Conservation (phyloP, 2,113 vertebrate species). For the Uropsilus gracilis region DNA sequence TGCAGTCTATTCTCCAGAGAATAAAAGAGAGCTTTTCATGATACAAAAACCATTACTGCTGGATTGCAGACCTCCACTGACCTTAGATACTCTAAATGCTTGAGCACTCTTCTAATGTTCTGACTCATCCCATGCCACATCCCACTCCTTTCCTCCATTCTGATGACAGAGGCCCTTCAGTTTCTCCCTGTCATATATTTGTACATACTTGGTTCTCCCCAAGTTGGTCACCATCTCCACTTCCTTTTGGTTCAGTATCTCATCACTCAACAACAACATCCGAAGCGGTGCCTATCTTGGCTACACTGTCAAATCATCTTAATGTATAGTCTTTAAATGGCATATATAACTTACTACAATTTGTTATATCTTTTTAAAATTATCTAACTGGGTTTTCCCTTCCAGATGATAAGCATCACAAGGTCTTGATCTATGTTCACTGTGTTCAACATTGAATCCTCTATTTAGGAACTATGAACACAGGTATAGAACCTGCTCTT, state of each 20-base stretch:
- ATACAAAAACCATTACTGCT: neutral
- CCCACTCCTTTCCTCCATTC: neutral
- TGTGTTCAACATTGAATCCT: neutral
- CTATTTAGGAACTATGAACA: neutral
- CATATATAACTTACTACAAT: neutral
- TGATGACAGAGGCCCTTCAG: neutral
- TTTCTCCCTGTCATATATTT: neutral
- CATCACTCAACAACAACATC: neutral
- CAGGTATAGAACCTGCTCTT: neutral
- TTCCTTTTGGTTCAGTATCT: neutral
- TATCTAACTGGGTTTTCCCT: neutral
- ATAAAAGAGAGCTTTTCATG: neutral
- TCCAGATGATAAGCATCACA: neutral
- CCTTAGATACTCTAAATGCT: neutral
- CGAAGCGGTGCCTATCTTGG: neutral
- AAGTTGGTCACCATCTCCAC: neutral
- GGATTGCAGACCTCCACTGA: neutral
- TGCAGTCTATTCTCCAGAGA: neutral
- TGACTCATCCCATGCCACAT: fast-evolving
- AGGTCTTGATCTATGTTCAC: neutral
- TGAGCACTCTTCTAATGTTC: neutral
- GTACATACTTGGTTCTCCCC: neutral
- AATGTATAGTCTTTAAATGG: neutral
- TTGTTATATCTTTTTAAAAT: neutral
- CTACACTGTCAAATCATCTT: neutral